Evolutionary conservation across 2,888 invertebrate genomes (phyloP), one percentile per base, ranked within the genome.

Genomic region (Nomada goodeniana): DNA sequence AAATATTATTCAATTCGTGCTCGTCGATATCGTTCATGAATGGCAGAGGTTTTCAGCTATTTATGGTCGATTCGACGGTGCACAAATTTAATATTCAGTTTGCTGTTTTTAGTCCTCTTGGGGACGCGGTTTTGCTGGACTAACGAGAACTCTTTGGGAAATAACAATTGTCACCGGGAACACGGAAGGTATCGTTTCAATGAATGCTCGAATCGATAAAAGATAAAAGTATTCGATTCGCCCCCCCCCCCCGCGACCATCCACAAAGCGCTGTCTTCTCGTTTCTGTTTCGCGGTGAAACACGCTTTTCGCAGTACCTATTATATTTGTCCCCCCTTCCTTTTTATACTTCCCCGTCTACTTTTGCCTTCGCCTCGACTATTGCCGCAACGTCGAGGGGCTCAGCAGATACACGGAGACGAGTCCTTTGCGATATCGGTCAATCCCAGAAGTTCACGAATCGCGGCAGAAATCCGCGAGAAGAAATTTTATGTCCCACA

Each of bases 251-350:
- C 68, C 63, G 67, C 63, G 50, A 57, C 52, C 73, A 50, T 11
- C 57, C 80, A 68, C 80, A 80, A 80, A 80, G 61, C 80, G 80
- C 15, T 15, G 15, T 47, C 47, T 47, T 47, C 44, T 67, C 67
- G 80, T 80, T 63, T 73, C 63, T 50, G 26, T 80, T 80, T 80
- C 80, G 80, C 73, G 67, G 68, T 67, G 57, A 68, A 80, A 50
- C 80, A 63, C 65, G 68, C 29, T 61, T 80, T 52, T 57, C 44
- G 63, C n/a, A 36, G 23, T 80, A 26, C 26, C 26, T 26, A 80
- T 80, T 73, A 23, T 67, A 11, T 47, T 59, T 18, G 26, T 11
- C n/a, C 26, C 20, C 42, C 42, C 42, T 47, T 29, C 36, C 44
- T 36, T 57, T 57, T 67, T 36, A 13, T 65, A 52, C 60, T 55